Percentiles rank a stretch among this genome's conserved stretches.
These are phyloP conservation scores for Agapostemon virescens DNA, from an alignment of 2,888 invertebrate genomes.

Conservation along the genomic window DNA sequence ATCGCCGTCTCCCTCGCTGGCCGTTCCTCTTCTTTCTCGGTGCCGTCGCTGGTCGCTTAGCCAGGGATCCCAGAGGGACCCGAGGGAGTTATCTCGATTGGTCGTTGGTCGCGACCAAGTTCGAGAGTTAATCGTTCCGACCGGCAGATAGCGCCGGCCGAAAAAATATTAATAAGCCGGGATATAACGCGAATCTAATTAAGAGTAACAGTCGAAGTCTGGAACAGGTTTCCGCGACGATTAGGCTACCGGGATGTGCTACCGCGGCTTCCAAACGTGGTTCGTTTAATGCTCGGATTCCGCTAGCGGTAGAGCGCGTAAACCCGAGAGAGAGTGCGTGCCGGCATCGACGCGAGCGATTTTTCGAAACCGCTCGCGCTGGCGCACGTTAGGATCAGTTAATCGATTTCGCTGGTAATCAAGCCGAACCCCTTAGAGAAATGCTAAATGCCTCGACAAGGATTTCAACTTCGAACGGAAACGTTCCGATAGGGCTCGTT, in stretches of 20 bases:
- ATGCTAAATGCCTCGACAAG: slow-evolving; percentile 15
- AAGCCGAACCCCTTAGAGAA: not conserved
- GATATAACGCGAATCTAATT: slow-evolving; percentile 48
- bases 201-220: slow-evolving; percentile 37
- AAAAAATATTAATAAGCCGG: slow-evolving; percentile 47
- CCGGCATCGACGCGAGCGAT: not conserved
- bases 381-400: not conserved
- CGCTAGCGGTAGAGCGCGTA: not conserved
- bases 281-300: slow-evolving; percentile 16
- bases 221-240: slow-evolving; percentile 43
- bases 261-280: slow-evolving; percentile 30
- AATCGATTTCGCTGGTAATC: slow-evolving; percentile 16
- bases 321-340: not conserved
- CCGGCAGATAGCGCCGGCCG: slow-evolving; percentile 28
- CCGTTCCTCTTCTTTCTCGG: not conserved
- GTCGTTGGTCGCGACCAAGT: slow-evolving; percentile 50
- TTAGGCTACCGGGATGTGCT: slow-evolving; percentile 42
- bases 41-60: not conserved
- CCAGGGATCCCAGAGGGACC: not conserved
- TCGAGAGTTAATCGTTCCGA: slow-evolving; percentile 42
- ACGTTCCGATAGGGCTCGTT: not conserved
- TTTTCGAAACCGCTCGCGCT: not conserved
- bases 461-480: slow-evolving; percentile 19
- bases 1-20: not conserved
- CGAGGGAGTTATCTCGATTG: slow-evolving; percentile 38